Percentiles rank a stretch among this genome's conserved stretches.
phyloP scores from a whole-genome alignment of 1,140 invertebrate species.

The Listronotus oregonensis region DNA sequence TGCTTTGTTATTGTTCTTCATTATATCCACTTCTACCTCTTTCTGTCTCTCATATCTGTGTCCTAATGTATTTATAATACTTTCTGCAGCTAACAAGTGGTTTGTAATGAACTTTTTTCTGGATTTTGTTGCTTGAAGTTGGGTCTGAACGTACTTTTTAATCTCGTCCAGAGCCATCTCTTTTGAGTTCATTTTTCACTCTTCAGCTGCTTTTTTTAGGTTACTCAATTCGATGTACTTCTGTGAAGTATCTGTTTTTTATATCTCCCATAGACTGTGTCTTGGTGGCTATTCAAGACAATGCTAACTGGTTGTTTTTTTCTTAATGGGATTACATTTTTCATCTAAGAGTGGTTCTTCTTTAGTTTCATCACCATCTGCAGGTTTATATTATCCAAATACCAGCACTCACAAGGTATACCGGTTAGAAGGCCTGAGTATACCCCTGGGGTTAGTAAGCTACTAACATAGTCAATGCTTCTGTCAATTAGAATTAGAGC shows the following conservation, averaged over 20 bases:
- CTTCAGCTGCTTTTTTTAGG: conserved; percentile 85
- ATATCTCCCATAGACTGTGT: conserved; percentile 85
- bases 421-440: conserved; percentile 91
- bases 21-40: conserved; percentile 77
- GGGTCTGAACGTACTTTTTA: conserved; percentile 87
- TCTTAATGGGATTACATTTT: conserved; percentile 59
- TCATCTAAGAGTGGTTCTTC: conserved; percentile 50
- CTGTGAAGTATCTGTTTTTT: conserved; percentile 88
- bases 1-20: conserved; percentile 69
- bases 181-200: conserved; percentile 75
- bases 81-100: conserved; percentile 89
- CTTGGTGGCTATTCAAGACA: conserved; percentile 71
- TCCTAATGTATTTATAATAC: conserved; percentile 75
- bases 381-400: conserved; percentile 68
- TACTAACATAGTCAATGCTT: conserved; percentile 83
- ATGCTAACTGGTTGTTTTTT: conserved; percentile 60
- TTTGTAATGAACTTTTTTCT: conserved; percentile 80
- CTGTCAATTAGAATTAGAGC: conserved; percentile 76
- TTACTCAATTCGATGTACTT: conserved; percentile 84
- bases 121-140: conserved; percentile 76
- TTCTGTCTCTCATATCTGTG: conserved; percentile 81
- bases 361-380: conserved; percentile 44
- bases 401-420: conserved; percentile 81
- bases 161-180: conserved; percentile 84
- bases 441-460: conserved; percentile 87